phyloP scores from a whole-genome alignment of 1,140 invertebrate species.

The Papilio polytes region DNA sequence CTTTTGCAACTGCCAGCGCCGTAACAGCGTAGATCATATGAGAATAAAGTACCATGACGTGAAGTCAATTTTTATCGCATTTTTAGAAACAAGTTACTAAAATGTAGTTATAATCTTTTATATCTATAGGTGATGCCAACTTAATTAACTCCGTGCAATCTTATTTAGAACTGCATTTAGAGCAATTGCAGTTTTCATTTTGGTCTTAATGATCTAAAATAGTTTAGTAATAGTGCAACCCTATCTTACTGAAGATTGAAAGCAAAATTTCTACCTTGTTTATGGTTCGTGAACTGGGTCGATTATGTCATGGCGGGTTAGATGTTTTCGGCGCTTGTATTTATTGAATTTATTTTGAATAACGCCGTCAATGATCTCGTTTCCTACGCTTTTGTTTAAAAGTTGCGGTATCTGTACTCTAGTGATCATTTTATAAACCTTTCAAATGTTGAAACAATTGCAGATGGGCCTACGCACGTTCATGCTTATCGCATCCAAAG shows the following conservation, averaged over 20 bases:
- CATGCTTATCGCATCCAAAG: conserved; percentile 96
- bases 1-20: too few relatives aligned
- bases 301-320: conserved; percentile 85
- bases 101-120: too few relatives aligned
- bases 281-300: conserved; percentile 78
- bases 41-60: too few relatives aligned
- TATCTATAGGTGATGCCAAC: too few relatives aligned
- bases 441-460: conserved; percentile 96
- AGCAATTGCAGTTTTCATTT: neutral
- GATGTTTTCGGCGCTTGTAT: conserved; percentile 82
- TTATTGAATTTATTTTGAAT: conserved; percentile 81
- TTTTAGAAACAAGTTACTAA: too few relatives aligned
- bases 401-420: conserved; percentile 73
- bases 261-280: conserved; percentile 60
- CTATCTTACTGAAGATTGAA: conserved; percentile 49
- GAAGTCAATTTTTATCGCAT: too few relatives aligned
- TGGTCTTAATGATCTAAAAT: neutral
- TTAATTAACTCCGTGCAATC: too few relatives aligned
- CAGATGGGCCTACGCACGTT: conserved; percentile 98
- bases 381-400: conserved; percentile 70
- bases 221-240: neutral
- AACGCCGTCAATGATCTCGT: conserved; percentile 82
- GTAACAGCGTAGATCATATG: too few relatives aligned
- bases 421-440: conserved; percentile 77
- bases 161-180: too few relatives aligned